These are phyloP conservation scores for Anthopleura sola DNA, from an alignment of 64 coral and sea anemone genomes.

Conservation along the genomic window DNA sequence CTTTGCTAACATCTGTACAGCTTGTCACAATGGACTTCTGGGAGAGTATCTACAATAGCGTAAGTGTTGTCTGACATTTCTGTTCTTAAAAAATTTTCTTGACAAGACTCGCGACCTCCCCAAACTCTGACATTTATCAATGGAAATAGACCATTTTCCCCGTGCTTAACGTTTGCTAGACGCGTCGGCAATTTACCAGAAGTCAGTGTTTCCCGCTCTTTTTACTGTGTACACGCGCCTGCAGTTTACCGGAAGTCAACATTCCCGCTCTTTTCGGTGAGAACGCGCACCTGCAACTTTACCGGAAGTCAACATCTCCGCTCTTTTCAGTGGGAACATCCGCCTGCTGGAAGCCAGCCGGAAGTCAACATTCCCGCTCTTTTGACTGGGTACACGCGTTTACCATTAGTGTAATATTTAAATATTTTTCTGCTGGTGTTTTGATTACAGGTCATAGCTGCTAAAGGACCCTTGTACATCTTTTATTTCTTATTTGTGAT, in stretches of 20 bases:
- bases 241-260: neutral
- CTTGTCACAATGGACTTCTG: conserved; percentile 92
- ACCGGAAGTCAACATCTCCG: too few relatives aligned
- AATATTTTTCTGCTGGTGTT: neutral
- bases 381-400: too few relatives aligned
- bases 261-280: neutral
- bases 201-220: neutral
- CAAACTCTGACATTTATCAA: neutral
- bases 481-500: conserved; percentile 90
- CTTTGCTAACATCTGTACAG: conserved; percentile 76
- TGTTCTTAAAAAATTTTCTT: neutral
- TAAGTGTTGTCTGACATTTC: conserved; percentile 30
- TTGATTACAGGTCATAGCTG: conserved; percentile 68
- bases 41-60: conserved; percentile 92
- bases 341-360: too few relatives aligned
- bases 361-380: too few relatives aligned
- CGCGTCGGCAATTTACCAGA: neutral
- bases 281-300: neutral
- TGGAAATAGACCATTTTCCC: too few relatives aligned
- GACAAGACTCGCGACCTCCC: neutral
- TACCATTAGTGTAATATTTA: neutral
- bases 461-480: conserved; percentile 77
- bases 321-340: too few relatives aligned
- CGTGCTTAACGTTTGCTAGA: too few relatives aligned
- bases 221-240: neutral